Conservation (phyloP, 2,113 vertebrate genomes). For the Scolopax mira region DNA sequence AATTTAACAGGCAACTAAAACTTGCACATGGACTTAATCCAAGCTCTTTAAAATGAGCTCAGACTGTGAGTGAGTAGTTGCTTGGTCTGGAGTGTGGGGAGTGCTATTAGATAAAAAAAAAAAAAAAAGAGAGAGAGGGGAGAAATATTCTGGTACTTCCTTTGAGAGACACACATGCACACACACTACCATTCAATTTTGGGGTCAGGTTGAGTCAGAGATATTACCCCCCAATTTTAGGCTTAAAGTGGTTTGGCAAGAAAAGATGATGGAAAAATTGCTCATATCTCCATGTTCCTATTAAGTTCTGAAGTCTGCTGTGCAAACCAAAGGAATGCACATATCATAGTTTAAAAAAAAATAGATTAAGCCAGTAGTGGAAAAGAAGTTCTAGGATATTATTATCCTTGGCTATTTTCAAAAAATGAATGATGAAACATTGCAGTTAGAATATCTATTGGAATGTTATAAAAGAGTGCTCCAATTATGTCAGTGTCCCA, state of each 20-base stretch:
- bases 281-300: constrained; percentile 53
- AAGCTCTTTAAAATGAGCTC: constrained; percentile 68
- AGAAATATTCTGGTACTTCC: neutral
- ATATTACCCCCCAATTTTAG: constrained; percentile 65
- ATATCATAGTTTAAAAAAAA: constrained; percentile 66
- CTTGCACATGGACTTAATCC: constrained; percentile 61
- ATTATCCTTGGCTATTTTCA: constrained; percentile 58
- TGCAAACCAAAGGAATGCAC: constrained; percentile 73
- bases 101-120: neutral
- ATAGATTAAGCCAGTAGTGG: constrained; percentile 60
- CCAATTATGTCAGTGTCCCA: constrained; percentile 27
- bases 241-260: constrained; percentile 64
- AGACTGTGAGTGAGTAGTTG: constrained; percentile 56
- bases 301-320: constrained; percentile 57
- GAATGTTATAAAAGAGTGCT: constrained; percentile 29
- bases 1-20: constrained; percentile 64
- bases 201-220: constrained; percentile 65
- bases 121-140: neutral
- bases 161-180: neutral
- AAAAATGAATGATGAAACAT: constrained; percentile 60
- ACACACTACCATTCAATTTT: constrained; percentile 12
- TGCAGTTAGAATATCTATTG: constrained; percentile 42
- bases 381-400: constrained; percentile 67
- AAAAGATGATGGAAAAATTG: constrained; percentile 64
- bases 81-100: constrained; percentile 43